phyloP scores from a whole-genome alignment of 2,797 vertebrate genomes.

The Nyctalus aviator region DNA sequence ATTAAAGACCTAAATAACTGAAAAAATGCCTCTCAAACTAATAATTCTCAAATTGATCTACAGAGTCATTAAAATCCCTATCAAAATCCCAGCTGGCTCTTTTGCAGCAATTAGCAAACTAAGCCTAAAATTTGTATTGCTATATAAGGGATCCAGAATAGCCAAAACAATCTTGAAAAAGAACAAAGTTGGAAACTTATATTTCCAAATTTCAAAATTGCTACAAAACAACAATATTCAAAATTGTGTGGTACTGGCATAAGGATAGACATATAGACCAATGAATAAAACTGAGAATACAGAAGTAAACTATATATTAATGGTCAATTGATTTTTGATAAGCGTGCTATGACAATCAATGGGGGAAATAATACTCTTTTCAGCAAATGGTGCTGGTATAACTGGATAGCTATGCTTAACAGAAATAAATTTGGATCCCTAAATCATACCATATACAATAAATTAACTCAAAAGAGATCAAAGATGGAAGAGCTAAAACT shows the following conservation, averaged over 20 bases:
- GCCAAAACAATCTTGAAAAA: constrained; percentile 5
- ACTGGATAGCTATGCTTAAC: neutral
- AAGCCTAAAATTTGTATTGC: neutral
- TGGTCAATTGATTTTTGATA: neutral
- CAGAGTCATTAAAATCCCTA: neutral
- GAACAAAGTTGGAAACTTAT: neutral
- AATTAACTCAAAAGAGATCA: neutral
- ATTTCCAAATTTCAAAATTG: constrained; percentile 30
- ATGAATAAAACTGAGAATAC: neutral
- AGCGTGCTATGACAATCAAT: neutral
- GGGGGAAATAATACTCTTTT: neutral
- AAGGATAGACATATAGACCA: neutral
- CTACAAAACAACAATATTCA: constrained; percentile 31
- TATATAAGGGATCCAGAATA: neutral
- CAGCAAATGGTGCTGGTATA: neutral
- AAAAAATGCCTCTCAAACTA: neutral
- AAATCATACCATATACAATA: neutral
- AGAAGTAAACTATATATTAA: neutral
- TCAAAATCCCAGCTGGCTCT: neutral
- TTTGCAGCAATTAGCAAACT: constrained; percentile 15
- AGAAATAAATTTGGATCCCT: neutral
- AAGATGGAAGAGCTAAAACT: neutral
- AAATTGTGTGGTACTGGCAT: neutral
- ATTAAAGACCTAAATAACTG: constrained; percentile 3
- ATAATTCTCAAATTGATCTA: neutral